Evolutionary conservation across 2,797 vertebrate genomes (phyloP), one percentile per base, ranked within the genome.

Genomic region (Acipenser transmontanus): DNA sequence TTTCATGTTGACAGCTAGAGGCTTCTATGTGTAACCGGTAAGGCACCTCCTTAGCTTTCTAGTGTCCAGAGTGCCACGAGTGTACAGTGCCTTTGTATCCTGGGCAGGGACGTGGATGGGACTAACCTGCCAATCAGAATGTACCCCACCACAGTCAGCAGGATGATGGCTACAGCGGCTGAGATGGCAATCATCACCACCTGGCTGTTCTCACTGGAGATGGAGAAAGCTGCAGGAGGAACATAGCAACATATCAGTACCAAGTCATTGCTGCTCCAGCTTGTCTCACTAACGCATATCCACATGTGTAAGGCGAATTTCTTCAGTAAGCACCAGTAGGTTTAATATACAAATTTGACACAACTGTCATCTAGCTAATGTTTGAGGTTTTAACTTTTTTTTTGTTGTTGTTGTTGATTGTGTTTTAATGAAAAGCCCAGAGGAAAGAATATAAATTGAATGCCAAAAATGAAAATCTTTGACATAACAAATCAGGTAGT

Each of bases 201-300:
- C 78, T 99, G 97, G 82, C 95, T 98, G 66, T 88, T 98, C 85
- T 98, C 97, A 63, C 96, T 91, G 69, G 97, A 96, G 82, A 99
- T 99, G 68, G 97, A 99, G 83, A 99, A 99, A 17, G 95, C 97
- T 91, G 91, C 72, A 86, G 84, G 11, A 77, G 71, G 76, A 65
- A 76, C 20, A 71, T 7, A 71, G 2, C 69, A 6, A 64, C 13
- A 71, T 2, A 49, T 17, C 3, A 67, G 34, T 34, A 34, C 34
- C 34, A 34, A 4, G 34, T 34, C 2, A 34, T 34, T 34, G 4
- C 3, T 34, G 34, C 34, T 34, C 34, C 34, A 34, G 34, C 34
- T 34, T 34, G 34, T 34, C 34, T 34, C 34, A 34, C 34, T 34
- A 34, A 34, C 34, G 34, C 34, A 34, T 34, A 34, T 34, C 34